Base-by-base conservation (phyloP, 2,797 vertebrate genomes). In the Lepus oiostolus region DNA sequence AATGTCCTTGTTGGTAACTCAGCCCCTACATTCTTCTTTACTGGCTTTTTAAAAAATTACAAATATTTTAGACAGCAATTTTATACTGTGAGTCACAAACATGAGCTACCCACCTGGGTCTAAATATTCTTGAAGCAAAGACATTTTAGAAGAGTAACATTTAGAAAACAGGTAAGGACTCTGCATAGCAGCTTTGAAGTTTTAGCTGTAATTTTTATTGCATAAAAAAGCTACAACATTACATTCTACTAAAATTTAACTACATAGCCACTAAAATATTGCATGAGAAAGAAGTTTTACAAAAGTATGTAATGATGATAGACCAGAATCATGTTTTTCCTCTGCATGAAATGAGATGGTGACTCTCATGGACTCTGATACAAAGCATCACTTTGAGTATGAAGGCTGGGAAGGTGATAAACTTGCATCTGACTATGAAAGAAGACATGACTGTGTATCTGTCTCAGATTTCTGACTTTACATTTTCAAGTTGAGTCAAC, bases 111-210 rank as follows among this genome's bases (percentile, higher is more conserved):
- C 24, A 75, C 76, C 8, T 70, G 38, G 82, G 6, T 62, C 54
- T 19, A 52, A 76, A 83, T 85, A 14, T 71, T 94, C 67, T 95
- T 4, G 24, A 87, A 94, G 74, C 28, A 70, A 82, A 80, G 19
- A 72, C 4, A 80, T 62, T 88, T 74, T 85, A 90, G 17, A 90
- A 94, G 22, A 7, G 8, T 88, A 94, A 97, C 92, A 92, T 1
- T 50, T 42, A 70, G 76, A 65, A 88, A 91, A 52, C 85, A 17
- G 90, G 47, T 60, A 24, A 52, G 19, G 42, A 17, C 5, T 38
- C 16, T 88, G 22, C 71, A 38, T 88, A 96, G 47, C 21, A 87
- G 16, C 5, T 52, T n/a, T 8, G 10, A 50, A 90, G 28, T 83
- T 80, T 77, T 90, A 84, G 10, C 2, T 38, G 60, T 42, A 50